Conservation (phyloP, 2,113 vertebrate species). For the Gila orcuttii region DNA sequence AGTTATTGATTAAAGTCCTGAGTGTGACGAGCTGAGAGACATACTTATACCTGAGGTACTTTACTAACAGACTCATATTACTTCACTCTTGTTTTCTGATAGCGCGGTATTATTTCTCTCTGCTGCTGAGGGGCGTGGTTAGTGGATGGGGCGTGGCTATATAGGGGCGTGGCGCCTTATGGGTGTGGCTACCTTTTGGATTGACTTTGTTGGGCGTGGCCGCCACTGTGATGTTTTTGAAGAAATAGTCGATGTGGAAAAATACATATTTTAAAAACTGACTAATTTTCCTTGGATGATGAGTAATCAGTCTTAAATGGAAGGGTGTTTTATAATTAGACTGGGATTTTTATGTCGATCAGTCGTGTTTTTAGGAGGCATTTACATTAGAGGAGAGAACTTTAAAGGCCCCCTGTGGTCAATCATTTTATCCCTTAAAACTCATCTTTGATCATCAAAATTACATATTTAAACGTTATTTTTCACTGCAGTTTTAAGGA, state of each 20-base stretch:
- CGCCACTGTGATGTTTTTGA: background rate
- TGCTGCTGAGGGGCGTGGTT: background rate
- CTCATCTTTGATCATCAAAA: no score
- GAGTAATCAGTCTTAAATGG: background rate
- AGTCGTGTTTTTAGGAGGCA: no score
- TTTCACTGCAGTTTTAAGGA: no score
- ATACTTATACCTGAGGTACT: constrained; percentile 7
- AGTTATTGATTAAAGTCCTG: constrained; percentile 7
- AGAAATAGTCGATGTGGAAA: background rate
- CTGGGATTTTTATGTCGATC: background rate
- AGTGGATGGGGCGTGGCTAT: background rate
- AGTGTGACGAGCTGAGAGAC: background rate
- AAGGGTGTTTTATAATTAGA: background rate
- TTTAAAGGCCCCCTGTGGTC: no score
- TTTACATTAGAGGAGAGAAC: no score
- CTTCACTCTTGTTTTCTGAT: background rate
- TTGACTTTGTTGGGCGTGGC: background rate
- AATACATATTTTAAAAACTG: background rate
- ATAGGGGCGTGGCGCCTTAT: background rate
- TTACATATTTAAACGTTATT: no score
- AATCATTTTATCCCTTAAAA: no score
- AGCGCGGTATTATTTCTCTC: background rate
- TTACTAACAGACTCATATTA: background rate
- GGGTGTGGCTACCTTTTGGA: background rate
- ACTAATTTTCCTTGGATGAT: background rate